Evolutionary conservation across 2,797 vertebrate species (phyloP).

Genomic region (Harpagifer antarcticus): DNA sequence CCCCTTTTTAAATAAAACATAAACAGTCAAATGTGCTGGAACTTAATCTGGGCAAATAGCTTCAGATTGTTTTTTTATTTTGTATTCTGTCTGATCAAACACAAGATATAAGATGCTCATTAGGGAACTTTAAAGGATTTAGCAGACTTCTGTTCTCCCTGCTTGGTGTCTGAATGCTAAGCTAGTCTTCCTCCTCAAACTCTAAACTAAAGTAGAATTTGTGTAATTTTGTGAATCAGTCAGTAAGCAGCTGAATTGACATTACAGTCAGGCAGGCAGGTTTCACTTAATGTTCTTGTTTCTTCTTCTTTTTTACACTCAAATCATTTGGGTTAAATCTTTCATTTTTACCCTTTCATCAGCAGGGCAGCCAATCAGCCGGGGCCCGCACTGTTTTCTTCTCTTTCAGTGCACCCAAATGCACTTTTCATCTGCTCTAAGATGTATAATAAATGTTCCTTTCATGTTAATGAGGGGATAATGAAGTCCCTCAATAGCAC

Average conservation of each 20-base stretch:
- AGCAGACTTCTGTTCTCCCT: not conserved
- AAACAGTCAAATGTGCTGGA: not conserved
- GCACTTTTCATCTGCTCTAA: slow-evolving; percentile 85
- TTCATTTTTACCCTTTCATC: slow-evolving; percentile 79
- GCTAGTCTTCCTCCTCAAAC: not conserved
- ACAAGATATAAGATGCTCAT: not conserved
- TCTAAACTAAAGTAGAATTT: not conserved
- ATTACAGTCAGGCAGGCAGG: slow-evolving; percentile 17
- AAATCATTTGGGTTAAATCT: slow-evolving; percentile 78
- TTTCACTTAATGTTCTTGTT: slow-evolving; percentile 46
- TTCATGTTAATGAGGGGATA: slow-evolving; percentile 87
- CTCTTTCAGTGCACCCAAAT: slow-evolving; percentile 74
- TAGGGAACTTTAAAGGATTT: not conserved
- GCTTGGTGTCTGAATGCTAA: not conserved
- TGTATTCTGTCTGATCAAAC: not conserved
- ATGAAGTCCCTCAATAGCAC: slow-evolving; percentile 83
- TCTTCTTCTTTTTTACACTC: slow-evolving; percentile 39
- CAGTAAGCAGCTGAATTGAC: slow-evolving; percentile 24
- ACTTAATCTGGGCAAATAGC: not conserved
- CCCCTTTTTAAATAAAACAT: not conserved
- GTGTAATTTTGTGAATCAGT: slow-evolving; percentile 21
- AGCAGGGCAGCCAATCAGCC: slow-evolving; percentile 58
- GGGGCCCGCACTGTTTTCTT: slow-evolving; percentile 53
- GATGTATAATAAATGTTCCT: slow-evolving; percentile 88
- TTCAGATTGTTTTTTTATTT: no score